Evolutionary conservation across 1,140 invertebrate species (phyloP).

Genomic region (Trinorchestia longiramus): DNA sequence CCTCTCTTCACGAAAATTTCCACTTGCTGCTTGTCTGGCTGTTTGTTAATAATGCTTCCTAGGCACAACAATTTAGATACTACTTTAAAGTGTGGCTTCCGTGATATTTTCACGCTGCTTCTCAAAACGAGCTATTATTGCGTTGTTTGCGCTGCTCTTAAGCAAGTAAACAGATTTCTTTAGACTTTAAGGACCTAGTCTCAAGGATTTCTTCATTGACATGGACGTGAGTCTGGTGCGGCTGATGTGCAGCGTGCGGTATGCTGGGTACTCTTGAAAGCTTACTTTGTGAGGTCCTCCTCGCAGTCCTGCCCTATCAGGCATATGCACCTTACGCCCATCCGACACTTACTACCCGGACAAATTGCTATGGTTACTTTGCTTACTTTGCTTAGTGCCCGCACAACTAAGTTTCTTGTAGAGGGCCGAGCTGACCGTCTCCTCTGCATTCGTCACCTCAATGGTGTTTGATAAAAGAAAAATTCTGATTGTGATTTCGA

Average conservation of each 20-base stretch:
- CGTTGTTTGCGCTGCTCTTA: not conserved
- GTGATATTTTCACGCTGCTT: not conserved
- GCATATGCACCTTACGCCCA: not conserved
- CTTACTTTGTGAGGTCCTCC: not conserved
- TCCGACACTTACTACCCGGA: not conserved
- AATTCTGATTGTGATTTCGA: conserved; percentile 16
- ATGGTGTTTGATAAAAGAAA: not conserved
- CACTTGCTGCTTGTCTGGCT: not conserved
- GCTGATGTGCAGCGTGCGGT: not conserved
- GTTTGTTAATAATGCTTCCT: not conserved
- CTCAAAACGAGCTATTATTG: not conserved
- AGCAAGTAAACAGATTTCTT: not conserved
- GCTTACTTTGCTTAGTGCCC: not conserved
- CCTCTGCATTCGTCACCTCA: not conserved
- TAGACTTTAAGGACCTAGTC: not conserved
- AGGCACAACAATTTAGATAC: not conserved
- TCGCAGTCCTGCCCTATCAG: not conserved
- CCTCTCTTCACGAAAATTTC: not conserved
- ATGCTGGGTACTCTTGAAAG: conserved; percentile 10
- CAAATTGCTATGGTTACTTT: too few relatives aligned
- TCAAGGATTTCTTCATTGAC: conserved; percentile 25
- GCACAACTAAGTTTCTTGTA: not conserved
- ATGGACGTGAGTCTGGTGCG: conserved; percentile 18
- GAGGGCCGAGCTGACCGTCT: not conserved
- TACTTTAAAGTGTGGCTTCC: not conserved